phyloP scores from a whole-genome alignment of 37 sponge, comb jelly and placozoan species.

The Geodia barretti region DNA sequence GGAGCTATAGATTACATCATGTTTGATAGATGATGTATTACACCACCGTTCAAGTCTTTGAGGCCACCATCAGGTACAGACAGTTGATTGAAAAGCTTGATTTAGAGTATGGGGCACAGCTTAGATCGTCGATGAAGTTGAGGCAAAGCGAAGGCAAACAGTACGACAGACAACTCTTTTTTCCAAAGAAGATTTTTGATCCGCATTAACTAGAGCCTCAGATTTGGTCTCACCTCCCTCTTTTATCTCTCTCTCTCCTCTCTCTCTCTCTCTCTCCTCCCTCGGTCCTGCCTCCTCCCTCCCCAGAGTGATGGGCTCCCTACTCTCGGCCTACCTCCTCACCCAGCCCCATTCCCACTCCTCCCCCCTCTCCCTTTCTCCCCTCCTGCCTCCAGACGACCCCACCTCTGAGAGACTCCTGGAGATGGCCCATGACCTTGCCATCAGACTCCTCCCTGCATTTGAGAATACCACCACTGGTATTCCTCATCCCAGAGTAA shows the following conservation, averaged over 20 bases:
- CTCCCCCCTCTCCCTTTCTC: slow-evolving; percentile 71
- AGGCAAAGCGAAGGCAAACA: too few species aligned
- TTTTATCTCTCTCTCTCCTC: not conserved
- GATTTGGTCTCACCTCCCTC: too few species aligned
- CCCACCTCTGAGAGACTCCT: slow-evolving; percentile 87
- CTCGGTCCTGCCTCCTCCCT: not conserved
- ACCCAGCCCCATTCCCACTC: too few species aligned
- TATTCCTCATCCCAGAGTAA: slow-evolving; percentile 87
- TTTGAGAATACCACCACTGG: slow-evolving; percentile 89
- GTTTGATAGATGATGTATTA: too few species aligned
- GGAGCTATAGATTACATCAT: too few species aligned
- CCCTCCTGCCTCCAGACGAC: slow-evolving; percentile 52
- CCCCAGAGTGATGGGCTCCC: slow-evolving; percentile 86
- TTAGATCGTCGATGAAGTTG: too few species aligned
- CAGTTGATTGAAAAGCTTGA: too few species aligned
- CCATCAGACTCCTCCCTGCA: slow-evolving; percentile 79
- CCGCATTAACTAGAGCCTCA: too few species aligned
- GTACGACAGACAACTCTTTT: too few species aligned
- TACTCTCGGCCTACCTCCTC: slow-evolving; percentile 90
- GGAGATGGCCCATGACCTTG: slow-evolving; percentile 85
- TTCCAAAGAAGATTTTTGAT: too few species aligned
- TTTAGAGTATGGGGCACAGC: too few species aligned
- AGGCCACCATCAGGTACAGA: slow-evolving; percentile 92
- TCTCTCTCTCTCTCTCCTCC: slow-evolving; percentile 1
- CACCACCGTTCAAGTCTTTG: slow-evolving; percentile 97